Conservation (phyloP, 2,888 invertebrate species). For the Oscheius sp. region DNA sequence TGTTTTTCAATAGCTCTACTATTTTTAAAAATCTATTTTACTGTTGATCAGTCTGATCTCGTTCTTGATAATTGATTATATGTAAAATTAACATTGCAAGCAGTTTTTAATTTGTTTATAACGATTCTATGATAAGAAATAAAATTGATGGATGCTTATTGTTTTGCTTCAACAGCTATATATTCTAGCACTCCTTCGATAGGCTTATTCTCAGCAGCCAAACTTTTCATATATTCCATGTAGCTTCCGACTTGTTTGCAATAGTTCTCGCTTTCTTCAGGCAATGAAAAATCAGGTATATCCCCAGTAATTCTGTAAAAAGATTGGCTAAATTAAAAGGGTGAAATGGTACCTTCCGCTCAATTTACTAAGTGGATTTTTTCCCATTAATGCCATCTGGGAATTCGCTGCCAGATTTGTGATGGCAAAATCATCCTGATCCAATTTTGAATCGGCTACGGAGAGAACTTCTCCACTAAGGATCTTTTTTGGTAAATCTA, state of each 20-base stretch:
- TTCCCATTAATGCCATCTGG: constrained; percentile 57
- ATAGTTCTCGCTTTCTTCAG: constrained; percentile 15
- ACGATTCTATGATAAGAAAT: too few relatives aligned
- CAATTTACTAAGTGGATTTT: constrained; percentile 32
- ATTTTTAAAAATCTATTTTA: too few relatives aligned
- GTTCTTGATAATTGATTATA: too few relatives aligned
- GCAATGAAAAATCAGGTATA: constrained; percentile 21
- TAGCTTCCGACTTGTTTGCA: neutral
- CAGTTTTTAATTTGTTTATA: too few relatives aligned
- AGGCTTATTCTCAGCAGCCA: neutral
- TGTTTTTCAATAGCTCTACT: too few relatives aligned
- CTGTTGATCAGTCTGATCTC: too few relatives aligned
- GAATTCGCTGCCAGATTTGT: constrained; percentile 48
- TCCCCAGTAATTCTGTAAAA: neutral
- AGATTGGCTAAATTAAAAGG: constrained; percentile 9
- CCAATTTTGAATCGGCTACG: constrained; percentile 40
- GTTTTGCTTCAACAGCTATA: neutral
- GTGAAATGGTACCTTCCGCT: neutral
- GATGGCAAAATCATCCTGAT: constrained; percentile 53
- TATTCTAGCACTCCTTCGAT: constrained; percentile 18
- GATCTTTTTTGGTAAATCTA: constrained; percentile 7
- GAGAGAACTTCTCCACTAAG: constrained; percentile 26
- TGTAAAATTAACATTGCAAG: too few relatives aligned
- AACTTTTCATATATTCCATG: constrained; percentile 10
- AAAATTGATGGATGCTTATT: too few relatives aligned